Evolutionary conservation across 2,888 invertebrate genomes (phyloP), one percentile per base, ranked within the genome.

Genomic region (Nemapogon koenigi): DNA sequence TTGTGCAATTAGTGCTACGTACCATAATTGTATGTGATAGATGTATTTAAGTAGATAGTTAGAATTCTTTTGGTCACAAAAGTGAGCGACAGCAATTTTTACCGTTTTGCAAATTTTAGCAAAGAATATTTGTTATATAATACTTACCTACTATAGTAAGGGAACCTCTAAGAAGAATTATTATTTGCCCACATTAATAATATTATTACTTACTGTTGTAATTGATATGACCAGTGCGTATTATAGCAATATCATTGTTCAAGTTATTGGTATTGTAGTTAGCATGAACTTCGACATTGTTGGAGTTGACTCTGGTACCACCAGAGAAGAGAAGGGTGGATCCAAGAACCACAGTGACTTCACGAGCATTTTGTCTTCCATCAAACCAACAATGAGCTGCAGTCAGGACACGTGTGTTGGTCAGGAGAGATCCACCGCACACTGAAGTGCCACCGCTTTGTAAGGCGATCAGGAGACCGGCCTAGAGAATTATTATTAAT

Each of bases 291-390:
- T 19, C 39, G 1, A 56, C 46, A n/a, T 42, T 36, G 29, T 35
- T 41, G 27, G 57, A 57, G 38, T 33, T 43, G 38, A 57, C 47
- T 10, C 41, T 29, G 30, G 38, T 41, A 16, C 41, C 41, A 8
- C 41, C 41, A 16, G 17, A 18, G 26, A 40, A 39, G 14, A 67
- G 16, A 3, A 42, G 43, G 46, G 55, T 59, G 38, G 62, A 58
- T 13, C 65, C 67, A n/a, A 59, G 51, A 7, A 63, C 67, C 2
- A 50, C 58, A 3, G 57, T 58, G 37, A 60, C 50, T 3, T 47
- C 41, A 15, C 45, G 49, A 2, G 63, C 65, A 2, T 39, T 49
- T 13, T 52, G 4, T 10, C 27, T 26, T 15, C 37, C 55, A 40
- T 46, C 39, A 8, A 16, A 42, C 54, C 54, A 56, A 45, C 57